phyloP scores from a whole-genome alignment of 2,888 invertebrate genomes.

The Epistrophella euchroma region DNA sequence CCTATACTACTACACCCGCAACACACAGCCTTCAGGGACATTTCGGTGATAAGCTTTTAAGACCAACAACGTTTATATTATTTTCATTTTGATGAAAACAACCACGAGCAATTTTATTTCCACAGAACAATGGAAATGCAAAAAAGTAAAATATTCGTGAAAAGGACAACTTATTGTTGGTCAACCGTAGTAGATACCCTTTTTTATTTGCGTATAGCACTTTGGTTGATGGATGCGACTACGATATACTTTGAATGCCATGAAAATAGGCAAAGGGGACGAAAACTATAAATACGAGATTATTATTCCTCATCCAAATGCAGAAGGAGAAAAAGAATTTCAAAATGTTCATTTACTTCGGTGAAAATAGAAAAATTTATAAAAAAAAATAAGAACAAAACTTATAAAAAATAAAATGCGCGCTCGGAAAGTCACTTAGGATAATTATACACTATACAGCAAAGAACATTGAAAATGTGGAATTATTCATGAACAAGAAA shows the following conservation, averaged over 20 bases:
- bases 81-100: constrained; percentile 34
- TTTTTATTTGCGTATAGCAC: constrained; percentile 22
- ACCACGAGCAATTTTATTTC: constrained; percentile 40
- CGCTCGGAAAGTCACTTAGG: constrained; percentile 65
- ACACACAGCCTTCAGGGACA: constrained; percentile 51
- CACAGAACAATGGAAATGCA: constrained; percentile 33
- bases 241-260: constrained; percentile 14
- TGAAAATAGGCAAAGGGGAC: not conserved
- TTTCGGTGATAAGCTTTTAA: constrained; percentile 25
- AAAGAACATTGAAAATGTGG: constrained; percentile 53
- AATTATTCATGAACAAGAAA: constrained; percentile 70
- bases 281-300: constrained; percentile 30
- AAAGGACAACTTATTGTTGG: constrained; percentile 67
- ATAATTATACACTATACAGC: constrained; percentile 64
- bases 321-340: not conserved
- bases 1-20: not conserved
- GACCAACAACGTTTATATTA: constrained; percentile 33
- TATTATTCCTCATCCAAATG: constrained; percentile 14
- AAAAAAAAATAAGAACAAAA: not conserved
- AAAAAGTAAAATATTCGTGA: not conserved
- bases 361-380: constrained; percentile 5
- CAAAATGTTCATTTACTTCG: constrained; percentile 43
- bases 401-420: constrained; percentile 1
- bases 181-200: constrained; percentile 44
- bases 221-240: not conserved